phyloP scores from a whole-genome alignment of 2,113 vertebrate genomes.

The Ranitomeya imitator region DNA sequence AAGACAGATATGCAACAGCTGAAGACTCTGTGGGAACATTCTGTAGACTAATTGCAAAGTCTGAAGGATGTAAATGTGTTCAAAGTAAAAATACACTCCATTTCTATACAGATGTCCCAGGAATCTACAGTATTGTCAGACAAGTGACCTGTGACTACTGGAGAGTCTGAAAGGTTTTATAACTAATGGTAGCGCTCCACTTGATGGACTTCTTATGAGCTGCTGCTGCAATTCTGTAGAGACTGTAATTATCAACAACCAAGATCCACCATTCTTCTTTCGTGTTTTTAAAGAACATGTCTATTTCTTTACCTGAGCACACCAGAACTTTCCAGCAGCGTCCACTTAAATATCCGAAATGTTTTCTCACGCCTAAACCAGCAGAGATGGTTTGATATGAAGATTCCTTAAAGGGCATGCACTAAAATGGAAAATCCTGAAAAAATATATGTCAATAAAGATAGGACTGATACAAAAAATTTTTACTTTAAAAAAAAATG shows the following conservation, averaged over 20 bases:
- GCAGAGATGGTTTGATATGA: slow-evolving; percentile 81
- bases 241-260: slow-evolving; percentile 64
- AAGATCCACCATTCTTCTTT: slow-evolving; percentile 66
- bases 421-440: slow-evolving; percentile 51
- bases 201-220: slow-evolving; percentile 67
- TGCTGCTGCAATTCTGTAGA: slow-evolving; percentile 71
- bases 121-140: slow-evolving; percentile 64
- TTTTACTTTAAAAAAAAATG: slow-evolving; percentile 58
- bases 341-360: slow-evolving; percentile 76
- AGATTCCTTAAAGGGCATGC: slow-evolving; percentile 67
- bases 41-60: slow-evolving; percentile 66
- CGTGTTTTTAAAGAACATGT: slow-evolving; percentile 67
- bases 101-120: slow-evolving; percentile 73
- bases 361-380: slow-evolving; percentile 91
- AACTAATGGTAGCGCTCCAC: slow-evolving; percentile 78
- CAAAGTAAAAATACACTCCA: slow-evolving; percentile 63
- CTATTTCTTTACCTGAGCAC: slow-evolving; percentile 83
- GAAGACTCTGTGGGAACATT: slow-evolving; percentile 67
- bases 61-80: slow-evolving; percentile 68
- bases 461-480: slow-evolving; percentile 68
- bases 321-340: slow-evolving; percentile 79
- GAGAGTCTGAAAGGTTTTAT: slow-evolving; percentile 78
- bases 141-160: slow-evolving; percentile 63
- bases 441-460: slow-evolving; percentile 51
- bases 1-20: slow-evolving; percentile 75